Evolutionary conservation across 2,113 vertebrate species (phyloP).

Genomic region (Hoplias malabaricus): DNA sequence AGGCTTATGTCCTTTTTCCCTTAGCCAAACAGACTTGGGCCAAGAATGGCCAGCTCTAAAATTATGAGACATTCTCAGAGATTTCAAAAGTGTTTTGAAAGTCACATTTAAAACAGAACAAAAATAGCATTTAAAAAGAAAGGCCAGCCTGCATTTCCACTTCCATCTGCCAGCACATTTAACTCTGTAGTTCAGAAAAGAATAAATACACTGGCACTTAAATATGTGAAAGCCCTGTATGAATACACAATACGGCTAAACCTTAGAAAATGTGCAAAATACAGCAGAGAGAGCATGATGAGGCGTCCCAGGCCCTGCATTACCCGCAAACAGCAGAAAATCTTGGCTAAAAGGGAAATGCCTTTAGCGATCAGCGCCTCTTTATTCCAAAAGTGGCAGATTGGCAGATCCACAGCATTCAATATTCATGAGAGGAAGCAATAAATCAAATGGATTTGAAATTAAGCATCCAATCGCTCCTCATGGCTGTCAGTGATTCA

Average conservation of each 20-base stretch:
- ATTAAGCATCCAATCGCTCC: conserved; percentile 5
- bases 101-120: neutral
- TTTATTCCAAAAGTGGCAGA: conserved; percentile 5
- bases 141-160: neutral
- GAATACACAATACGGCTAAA: neutral
- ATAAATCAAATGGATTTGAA: conserved; percentile 21
- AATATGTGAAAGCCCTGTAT: neutral
- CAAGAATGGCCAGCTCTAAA: neutral
- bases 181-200: neutral
- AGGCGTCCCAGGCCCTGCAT: neutral
- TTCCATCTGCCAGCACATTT: neutral
- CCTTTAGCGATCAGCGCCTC: conserved; percentile 4
- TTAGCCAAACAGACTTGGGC: too few relatives aligned
- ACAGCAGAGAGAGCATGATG: neutral
- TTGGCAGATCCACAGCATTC: conserved; percentile 20
- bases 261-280: neutral
- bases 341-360: neutral
- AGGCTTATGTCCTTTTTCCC: too few relatives aligned
- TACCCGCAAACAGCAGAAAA: neutral
- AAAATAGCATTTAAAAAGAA: neutral
- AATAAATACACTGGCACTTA: neutral
- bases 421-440: conserved; percentile 24
- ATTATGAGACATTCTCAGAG: neutral
- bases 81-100: neutral
- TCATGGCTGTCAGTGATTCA: conserved; percentile 3